Conservation (phyloP, 2,888 invertebrate genomes). For the Parnassius glacialis region DNA sequence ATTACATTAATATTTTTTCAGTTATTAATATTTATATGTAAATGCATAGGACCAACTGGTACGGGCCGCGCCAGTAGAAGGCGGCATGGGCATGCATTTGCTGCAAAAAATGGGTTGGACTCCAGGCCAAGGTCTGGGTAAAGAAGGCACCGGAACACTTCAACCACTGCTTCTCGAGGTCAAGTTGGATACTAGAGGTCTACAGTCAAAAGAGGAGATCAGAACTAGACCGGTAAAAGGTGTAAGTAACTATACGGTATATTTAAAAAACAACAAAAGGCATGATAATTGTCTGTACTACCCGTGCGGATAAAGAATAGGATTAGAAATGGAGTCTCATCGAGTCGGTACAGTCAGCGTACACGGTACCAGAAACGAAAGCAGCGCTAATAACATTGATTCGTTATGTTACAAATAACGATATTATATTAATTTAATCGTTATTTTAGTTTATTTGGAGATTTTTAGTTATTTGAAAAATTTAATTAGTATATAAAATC, state of each 20-base stretch:
- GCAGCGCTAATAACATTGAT: too few species aligned
- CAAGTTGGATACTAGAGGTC: slow-evolving; percentile 97
- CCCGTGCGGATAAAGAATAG: too few species aligned
- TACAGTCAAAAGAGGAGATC: slow-evolving; percentile 88
- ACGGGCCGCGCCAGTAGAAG: slow-evolving; percentile 93
- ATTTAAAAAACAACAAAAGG: too few species aligned
- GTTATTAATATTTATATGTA: slow-evolving; percentile 6
- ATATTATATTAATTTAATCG: too few species aligned
- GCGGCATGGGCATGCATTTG: slow-evolving; percentile 98
- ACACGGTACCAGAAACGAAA: too few species aligned
- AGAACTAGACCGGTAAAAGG: slow-evolving; percentile 54
- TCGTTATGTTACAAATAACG: too few species aligned
- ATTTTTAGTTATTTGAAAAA: too few species aligned
- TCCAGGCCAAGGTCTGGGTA: slow-evolving; percentile 97
- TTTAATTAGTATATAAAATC: too few species aligned
- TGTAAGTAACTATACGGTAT: slow-evolving; percentile 44
- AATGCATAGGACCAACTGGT: slow-evolving; percentile 91
- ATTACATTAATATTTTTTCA: not conserved
- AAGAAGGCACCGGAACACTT: slow-evolving; percentile 94
- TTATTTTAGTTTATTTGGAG: too few species aligned
- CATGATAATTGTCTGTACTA: too few species aligned
- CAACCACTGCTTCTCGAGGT: slow-evolving; percentile 95
- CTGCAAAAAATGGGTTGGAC: slow-evolving; percentile 99
- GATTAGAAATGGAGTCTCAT: too few species aligned
- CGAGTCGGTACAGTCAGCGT: too few species aligned